These are phyloP conservation scores for Lateolabrax maculatus DNA, from an alignment of 2,797 vertebrate species.

Conservation along the genomic window DNA sequence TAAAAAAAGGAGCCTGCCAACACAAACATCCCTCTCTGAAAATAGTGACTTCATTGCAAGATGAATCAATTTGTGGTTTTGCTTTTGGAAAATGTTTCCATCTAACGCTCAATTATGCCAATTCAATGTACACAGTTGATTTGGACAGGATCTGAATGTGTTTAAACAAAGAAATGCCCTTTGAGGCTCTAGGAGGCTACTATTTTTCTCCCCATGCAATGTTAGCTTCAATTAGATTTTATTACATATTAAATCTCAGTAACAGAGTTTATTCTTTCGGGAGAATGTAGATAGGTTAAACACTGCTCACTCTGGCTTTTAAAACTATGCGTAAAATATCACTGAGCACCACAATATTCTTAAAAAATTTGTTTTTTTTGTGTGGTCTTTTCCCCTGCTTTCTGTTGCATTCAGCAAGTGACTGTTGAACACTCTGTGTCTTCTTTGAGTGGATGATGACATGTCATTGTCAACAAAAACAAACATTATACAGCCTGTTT, in stretches of 20 bases:
- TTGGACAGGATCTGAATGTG: constrained; percentile 13
- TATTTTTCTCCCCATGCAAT: no score
- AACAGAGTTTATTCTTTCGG: neutral
- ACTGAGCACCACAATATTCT: neutral
- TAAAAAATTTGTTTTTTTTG: no score
- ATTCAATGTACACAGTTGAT: constrained; percentile 23
- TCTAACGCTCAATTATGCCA: constrained; percentile 1
- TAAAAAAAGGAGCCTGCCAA: constrained; percentile 25
- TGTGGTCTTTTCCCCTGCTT: no score
- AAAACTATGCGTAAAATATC: neutral
- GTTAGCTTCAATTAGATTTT: no score
- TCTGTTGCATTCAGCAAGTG: no score
- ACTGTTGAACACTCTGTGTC: neutral
- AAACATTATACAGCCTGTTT: neutral
- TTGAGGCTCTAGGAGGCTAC: neutral
- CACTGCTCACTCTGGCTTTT: neutral
- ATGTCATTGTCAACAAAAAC: neutral
- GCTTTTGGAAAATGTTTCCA: constrained; percentile 17
- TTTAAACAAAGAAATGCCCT: constrained; percentile 19
- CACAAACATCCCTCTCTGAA: constrained; percentile 57
- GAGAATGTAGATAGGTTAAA: neutral
- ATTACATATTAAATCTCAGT: neutral
- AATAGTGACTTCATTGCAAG: constrained; percentile 14
- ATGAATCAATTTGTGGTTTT: constrained; percentile 30
- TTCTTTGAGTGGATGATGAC: neutral